These are phyloP conservation scores for Elymnias hypermnestra DNA, from an alignment of 1,140 invertebrate genomes.

Conservation along the genomic window DNA sequence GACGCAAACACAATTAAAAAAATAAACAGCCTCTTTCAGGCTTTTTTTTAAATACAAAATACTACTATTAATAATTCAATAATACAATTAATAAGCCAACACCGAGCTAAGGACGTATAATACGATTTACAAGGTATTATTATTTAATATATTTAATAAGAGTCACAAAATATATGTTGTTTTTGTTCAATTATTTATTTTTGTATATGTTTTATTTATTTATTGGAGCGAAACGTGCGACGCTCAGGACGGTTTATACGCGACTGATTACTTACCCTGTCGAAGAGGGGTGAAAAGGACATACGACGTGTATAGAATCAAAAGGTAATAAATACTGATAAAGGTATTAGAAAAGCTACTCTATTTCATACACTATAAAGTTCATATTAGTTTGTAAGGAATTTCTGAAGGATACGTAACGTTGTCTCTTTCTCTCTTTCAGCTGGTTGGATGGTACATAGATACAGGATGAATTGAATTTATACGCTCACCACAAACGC, in stretches of 20 bases:
- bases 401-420: conserved; percentile 54
- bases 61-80: neutral
- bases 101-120: conserved; percentile 8
- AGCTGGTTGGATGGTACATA: conserved; percentile 58
- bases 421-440: conserved; percentile 50
- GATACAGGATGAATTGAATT: conserved; percentile 69
- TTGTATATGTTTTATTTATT: conserved; percentile 25
- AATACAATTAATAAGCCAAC: conserved; percentile 4
- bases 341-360: conserved; percentile 16
- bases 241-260: conserved; percentile 58
- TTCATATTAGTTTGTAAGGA: conserved; percentile 12
- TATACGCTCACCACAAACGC: conserved; percentile 40
- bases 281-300: conserved; percentile 66
- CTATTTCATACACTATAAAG: conserved; percentile 7
- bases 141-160: conserved; percentile 15
- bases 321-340: conserved; percentile 26
- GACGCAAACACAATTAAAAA: conserved; percentile 28
- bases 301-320: conserved; percentile 23
- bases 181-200: conserved; percentile 28
- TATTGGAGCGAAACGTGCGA: conserved; percentile 37
- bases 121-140: neutral
- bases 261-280: conserved; percentile 60
- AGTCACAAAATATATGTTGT: conserved; percentile 33
- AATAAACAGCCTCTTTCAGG: conserved; percentile 19
- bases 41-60: conserved; percentile 9